phyloP scores from a whole-genome alignment of 2,113 vertebrate genomes.

The Centropus unirufus region DNA sequence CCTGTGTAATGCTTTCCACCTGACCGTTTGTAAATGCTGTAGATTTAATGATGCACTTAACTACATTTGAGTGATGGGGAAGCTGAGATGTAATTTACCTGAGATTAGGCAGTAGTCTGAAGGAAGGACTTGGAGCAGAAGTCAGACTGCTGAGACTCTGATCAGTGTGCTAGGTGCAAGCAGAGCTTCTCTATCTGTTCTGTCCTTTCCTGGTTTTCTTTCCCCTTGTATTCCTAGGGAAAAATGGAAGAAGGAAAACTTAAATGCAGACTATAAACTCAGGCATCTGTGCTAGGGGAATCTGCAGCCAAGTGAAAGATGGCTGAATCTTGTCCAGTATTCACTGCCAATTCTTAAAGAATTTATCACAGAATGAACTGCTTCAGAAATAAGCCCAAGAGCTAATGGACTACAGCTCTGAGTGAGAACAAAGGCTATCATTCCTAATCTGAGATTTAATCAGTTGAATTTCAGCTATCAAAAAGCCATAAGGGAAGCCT shows the following conservation, averaged over 20 bases:
- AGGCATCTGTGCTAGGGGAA: background rate
- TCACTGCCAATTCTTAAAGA: background rate
- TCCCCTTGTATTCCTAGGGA: background rate
- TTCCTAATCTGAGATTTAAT: background rate
- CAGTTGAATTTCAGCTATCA: background rate
- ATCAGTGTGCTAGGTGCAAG: background rate
- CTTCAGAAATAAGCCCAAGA: background rate
- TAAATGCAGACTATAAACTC: background rate
- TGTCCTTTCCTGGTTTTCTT: background rate
- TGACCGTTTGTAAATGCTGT: background rate
- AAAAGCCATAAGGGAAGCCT: background rate
- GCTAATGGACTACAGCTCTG: background rate
- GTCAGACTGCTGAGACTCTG: background rate
- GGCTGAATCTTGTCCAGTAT: background rate
- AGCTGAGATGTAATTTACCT: background rate
- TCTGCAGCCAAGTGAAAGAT: background rate
- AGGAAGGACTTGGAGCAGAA: background rate
- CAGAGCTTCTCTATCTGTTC: background rate
- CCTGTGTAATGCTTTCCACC: background rate
- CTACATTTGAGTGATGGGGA: background rate
- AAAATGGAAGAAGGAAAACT: background rate
- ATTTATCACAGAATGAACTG: background rate
- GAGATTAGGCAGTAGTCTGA: background rate
- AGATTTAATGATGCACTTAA: background rate
- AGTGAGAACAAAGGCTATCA: background rate